Evolutionary conservation across 1,140 invertebrate genomes (phyloP), one percentile per base, ranked within the genome.

Genomic region (Cydia fagiglandana): DNA sequence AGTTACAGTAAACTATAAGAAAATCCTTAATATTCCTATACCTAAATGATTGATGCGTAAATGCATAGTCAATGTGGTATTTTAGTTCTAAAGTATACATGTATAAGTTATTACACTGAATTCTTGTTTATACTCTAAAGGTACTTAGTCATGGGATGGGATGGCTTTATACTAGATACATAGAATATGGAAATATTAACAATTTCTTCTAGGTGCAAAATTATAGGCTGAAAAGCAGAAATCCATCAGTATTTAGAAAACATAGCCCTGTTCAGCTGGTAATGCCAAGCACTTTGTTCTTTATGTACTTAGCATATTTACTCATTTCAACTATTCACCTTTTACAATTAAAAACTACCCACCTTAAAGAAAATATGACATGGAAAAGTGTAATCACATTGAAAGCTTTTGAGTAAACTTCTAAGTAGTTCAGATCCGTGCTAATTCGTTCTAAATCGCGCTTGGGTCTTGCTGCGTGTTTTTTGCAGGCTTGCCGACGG

Each of bases 391-490:
- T 47, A 47, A 47, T 50, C 13, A 50, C 15, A 50, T 17, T 7
- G 53, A 17, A 56, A 56, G 53, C 53, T 5, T 50, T 56, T 56
- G 53, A n/a, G 53, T 17, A 17, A 17, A 17, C 53, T 20, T 7
- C n/a, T 47, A 47, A 47, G 12, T 47, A 15, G 45, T 15, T 47
- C 10, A 47, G 2, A 47, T 15, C 45, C 45, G 45, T 47, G 17
- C 20, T 70, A 34, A 38, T 38, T 68, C 10, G 28, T 70, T 34
- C 30, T 5, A 38, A 17, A 77, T 30, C 73, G 64, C n/a, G 76
- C 64, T 34, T 74, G 73, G 6, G 24, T 45, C n/a, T 75, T 75
- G 17, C n/a, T 30, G 73, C 73, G 70, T n/a, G 64, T 68, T 12
- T 75, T 75, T 34, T 70, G 38, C 2, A 30, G 1, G 66, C 66